Evolutionary conservation across 2,113 vertebrate species (phyloP), one percentile per base, ranked within the genome.

Genomic region (Geococcyx californianus): DNA sequence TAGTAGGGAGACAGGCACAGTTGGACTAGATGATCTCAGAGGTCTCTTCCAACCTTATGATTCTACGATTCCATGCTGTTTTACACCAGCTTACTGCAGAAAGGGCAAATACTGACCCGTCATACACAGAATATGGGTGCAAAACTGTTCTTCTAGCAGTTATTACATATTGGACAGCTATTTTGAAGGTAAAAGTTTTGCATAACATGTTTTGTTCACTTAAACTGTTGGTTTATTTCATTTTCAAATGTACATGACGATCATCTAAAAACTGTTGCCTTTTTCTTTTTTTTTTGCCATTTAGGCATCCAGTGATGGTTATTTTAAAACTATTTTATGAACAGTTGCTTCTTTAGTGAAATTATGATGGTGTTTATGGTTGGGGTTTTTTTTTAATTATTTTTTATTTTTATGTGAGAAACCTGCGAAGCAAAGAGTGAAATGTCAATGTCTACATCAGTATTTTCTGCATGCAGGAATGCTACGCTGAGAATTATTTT

Each of bases 61-160:
- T n/a, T n/a, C n/a, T n/a, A n/a, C n/a, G n/a, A n/a, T n/a, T n/a
- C n/a, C n/a, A n/a, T 52, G 29, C 19, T 0, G 2, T 75, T 52
- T 92, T 51, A 34, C 29, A 5, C 7, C 38, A n/a, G 7, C 1
- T 34, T 55, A 68, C 44, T 60, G 15, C 29, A 60, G 11, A 88
- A 14, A 76, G 20, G 20, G 26, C 42, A 74, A 67, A 40, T 67
- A 56, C 8, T 60, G 36, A 79, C 4, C 3, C 12, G 11, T 42
- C 9, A 31, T 24, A 33, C 0, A 0, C 29, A 45, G 89, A 59
- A 66, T 12, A 25, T 0, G 51, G 33, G 5, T 45, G 9, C 7
- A 73, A 84, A 92, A 13, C 11, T 59, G 29, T 28, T 26, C 21
- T 58, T 75, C 24, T 18, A 45, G 40, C 13, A 69, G 19, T 66